Conservation (phyloP, 2,888 invertebrate genomes). For the Mantis religiosa region DNA sequence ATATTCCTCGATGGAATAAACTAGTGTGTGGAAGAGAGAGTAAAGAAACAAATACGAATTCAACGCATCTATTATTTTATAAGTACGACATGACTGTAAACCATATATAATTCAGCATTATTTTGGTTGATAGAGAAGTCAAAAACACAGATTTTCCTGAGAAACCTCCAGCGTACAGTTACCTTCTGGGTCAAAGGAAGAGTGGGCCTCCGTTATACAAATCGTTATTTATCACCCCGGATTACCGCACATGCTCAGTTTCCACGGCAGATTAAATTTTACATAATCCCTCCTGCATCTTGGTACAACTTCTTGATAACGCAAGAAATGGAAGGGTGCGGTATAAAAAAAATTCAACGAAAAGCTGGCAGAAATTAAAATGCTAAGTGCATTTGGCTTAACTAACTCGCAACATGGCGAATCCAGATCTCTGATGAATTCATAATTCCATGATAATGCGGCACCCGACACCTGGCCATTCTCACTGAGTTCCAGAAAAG, state of each 20-base stretch:
- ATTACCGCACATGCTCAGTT: background rate
- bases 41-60: too few species aligned
- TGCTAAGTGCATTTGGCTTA: background rate
- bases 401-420: background rate
- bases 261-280: background rate
- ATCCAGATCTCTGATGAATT: background rate
- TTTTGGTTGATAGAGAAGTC: too few species aligned
- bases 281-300: background rate
- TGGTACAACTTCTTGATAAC: background rate
- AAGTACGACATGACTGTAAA: too few species aligned
- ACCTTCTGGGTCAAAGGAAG: background rate
- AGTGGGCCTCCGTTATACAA: background rate
- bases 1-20: too few species aligned
- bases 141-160: too few species aligned
- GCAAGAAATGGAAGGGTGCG: background rate
- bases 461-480: background rate
- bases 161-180: too few species aligned
- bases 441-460: constrained; percentile 1
- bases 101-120: too few species aligned
- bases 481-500: background rate
- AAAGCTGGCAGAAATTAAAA: background rate
- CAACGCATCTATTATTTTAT: too few species aligned
- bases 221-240: background rate
- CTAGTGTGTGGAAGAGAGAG: too few species aligned
- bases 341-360: background rate